Evolutionary conservation across 2,797 vertebrate genomes (phyloP).

Genomic region (Emydoidea blandingii): DNA sequence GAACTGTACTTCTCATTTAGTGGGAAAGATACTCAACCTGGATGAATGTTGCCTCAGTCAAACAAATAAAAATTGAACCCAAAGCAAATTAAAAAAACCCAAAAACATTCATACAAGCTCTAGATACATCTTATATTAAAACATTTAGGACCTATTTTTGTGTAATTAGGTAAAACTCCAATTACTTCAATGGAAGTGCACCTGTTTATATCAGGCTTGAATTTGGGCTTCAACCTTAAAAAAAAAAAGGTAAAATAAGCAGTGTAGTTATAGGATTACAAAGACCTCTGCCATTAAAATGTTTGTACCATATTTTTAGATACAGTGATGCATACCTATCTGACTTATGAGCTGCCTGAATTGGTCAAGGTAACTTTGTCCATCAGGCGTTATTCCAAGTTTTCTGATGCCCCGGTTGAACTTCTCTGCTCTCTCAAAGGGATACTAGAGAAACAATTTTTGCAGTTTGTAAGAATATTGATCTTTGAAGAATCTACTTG

Average conservation of each 20-base stretch:
- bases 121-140: not conserved
- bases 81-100: slow-evolving; percentile 4
- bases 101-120: not conserved
- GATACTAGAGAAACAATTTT: slow-evolving; percentile 86
- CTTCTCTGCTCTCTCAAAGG: slow-evolving; percentile 98
- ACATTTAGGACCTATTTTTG: not conserved
- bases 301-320: not conserved
- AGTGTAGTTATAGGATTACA: not conserved
- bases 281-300: not conserved
- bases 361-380: slow-evolving; percentile 98
- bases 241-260: not conserved
- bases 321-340: slow-evolving; percentile 88
- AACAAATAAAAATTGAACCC: not conserved
- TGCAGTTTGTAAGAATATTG: not conserved
- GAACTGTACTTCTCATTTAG: not conserved
- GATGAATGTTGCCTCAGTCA: not conserved
- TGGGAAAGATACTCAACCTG: not conserved
- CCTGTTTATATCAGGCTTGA: not conserved
- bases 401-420: slow-evolving; percentile 99
- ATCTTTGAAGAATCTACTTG: not conserved
- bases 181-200: not conserved
- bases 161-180: not conserved
- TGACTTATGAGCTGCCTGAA: slow-evolving; percentile 99
- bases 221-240: not conserved
- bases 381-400: slow-evolving; percentile 96